Base-by-base conservation (phyloP, 1,140 invertebrate genomes). In the Drosophila leontia region DNA sequence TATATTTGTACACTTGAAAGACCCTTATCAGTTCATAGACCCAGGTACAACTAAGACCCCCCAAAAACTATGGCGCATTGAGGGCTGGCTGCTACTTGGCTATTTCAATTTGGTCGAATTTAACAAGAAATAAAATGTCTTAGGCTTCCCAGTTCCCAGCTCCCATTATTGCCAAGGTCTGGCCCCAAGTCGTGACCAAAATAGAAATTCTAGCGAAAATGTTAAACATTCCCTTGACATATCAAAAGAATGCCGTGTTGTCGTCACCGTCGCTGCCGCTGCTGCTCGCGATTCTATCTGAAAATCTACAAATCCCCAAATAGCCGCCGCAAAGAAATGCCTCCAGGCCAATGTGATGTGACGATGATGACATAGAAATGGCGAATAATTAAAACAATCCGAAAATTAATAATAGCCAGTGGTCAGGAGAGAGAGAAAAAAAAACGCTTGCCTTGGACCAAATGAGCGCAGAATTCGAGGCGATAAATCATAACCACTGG, bases 131-230 rank as follows among this genome's bases (percentile, higher is more conserved):
- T 42, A 26, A 15, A 34, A 55, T 55, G 53, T 55, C 34, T 55
- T 39, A 39, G 35, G 11, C 17, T 35, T 26, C 32, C n/a, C 48
- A 19, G 11, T 39, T 65, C 65, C 64, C 37, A 15, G 41, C 51
- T 53, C 48, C 34, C 13, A 39, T 19, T 15, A 15, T 37, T 37
- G 12, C 44, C 69, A 72, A 72, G 65, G 74, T 77, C 57, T 63
- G 71, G 57, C 47, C 57, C 35, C 56, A 69, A 53, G 67, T 34
- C 44, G 55, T 55, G 23, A 56, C 44, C 7, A 65, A 86, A 88
- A 86, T 86, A 87, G 84, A 87, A 88, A 78, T 88, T 84, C 72
- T 80, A 80, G 68, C 64, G 68, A 76, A 80, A 87, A 88, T 87
- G 83, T 80, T 82, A 85, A 87, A 62, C 67, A 86, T 86, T 87